These are phyloP conservation scores for Pholis gunnellus DNA, from an alignment of 2,113 vertebrate species.

Conservation along the genomic window DNA sequence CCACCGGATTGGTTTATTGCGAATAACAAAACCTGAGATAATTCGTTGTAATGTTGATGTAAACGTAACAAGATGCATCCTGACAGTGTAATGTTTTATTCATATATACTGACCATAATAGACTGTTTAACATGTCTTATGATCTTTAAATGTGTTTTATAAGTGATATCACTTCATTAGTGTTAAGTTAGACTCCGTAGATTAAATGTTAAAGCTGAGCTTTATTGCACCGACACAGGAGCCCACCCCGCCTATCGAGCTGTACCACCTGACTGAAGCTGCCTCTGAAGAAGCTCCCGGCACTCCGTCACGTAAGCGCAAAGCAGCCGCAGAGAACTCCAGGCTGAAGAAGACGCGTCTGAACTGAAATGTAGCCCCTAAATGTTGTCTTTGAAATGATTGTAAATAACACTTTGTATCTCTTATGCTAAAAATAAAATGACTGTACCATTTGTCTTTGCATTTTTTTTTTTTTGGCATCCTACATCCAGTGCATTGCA, in stretches of 20 bases:
- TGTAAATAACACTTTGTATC: slow-evolving; percentile 53
- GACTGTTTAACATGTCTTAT: not conserved
- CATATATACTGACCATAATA: not conserved
- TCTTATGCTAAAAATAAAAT: slow-evolving; percentile 44
- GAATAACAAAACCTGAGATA: not conserved
- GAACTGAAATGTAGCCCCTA: slow-evolving; percentile 68
- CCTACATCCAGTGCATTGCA: slow-evolving; percentile 21
- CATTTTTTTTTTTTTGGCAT: not conserved
- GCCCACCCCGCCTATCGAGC: slow-evolving; percentile 84
- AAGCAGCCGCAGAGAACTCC: slow-evolving; percentile 81
- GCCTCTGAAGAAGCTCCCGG: slow-evolving; percentile 63
- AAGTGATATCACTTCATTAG: not conserved
- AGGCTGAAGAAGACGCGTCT: slow-evolving; percentile 86
- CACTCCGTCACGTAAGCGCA: slow-evolving; percentile 90
- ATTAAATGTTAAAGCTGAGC: not conserved
- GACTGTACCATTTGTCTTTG: slow-evolving; percentile 32
- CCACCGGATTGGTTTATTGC: not conserved
- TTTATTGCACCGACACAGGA: slow-evolving; percentile 81
- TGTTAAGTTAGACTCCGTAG: no score
- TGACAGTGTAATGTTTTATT: not conserved
- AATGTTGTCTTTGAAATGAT: slow-evolving; percentile 18
- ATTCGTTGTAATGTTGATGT: not conserved
- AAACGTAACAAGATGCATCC: not conserved
- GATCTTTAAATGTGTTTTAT: not conserved
- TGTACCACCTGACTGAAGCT: slow-evolving; percentile 86